phyloP scores from a whole-genome alignment of 2,888 invertebrate genomes.

The Metalampra italica region DNA sequence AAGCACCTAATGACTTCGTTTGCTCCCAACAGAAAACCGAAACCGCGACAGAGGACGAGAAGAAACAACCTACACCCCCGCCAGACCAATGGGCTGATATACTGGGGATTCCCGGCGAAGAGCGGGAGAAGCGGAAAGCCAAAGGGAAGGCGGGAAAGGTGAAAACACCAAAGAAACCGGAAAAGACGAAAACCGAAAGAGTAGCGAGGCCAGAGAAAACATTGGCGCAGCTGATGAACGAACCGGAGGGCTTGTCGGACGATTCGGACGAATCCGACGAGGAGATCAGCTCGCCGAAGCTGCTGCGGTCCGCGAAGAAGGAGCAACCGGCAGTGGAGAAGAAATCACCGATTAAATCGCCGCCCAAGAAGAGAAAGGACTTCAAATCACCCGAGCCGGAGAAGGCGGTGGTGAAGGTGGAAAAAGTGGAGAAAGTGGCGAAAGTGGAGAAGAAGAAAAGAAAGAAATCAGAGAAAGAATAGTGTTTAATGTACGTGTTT shows the following conservation, averaged over 20 bases:
- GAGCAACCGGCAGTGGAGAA: slow-evolving; percentile 40
- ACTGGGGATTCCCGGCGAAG: slow-evolving; percentile 63
- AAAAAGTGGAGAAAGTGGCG: slow-evolving; percentile 32
- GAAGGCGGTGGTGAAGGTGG: slow-evolving; percentile 33
- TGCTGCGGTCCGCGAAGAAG: slow-evolving; percentile 55
- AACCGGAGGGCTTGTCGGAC: slow-evolving; percentile 14
- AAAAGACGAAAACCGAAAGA: background rate
- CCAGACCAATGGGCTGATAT: slow-evolving; percentile 73
- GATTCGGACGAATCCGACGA: slow-evolving; percentile 44
- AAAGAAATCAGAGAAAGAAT: slow-evolving; percentile 68
- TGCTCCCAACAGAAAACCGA: slow-evolving; percentile 16
- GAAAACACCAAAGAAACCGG: background rate
- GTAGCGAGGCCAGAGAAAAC: background rate
- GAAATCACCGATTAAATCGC: slow-evolving; percentile 47
- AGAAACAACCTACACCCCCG: slow-evolving; percentile 67
- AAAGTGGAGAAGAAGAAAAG: slow-evolving; percentile 38
- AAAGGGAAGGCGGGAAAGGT: background rate
- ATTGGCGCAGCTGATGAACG: no score
- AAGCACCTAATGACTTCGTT: background rate
- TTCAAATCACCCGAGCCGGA: slow-evolving; percentile 43
- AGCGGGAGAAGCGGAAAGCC: slow-evolving; percentile 9
- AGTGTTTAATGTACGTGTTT: slow-evolving; percentile 67
- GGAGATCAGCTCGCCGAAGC: slow-evolving; percentile 48
- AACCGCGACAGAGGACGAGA: slow-evolving; percentile 44
- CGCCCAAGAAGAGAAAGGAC: slow-evolving; percentile 56